Evolutionary conservation across 2,888 invertebrate genomes (phyloP), one percentile per base, ranked within the genome.

Genomic region (Acronicta psi): DNA sequence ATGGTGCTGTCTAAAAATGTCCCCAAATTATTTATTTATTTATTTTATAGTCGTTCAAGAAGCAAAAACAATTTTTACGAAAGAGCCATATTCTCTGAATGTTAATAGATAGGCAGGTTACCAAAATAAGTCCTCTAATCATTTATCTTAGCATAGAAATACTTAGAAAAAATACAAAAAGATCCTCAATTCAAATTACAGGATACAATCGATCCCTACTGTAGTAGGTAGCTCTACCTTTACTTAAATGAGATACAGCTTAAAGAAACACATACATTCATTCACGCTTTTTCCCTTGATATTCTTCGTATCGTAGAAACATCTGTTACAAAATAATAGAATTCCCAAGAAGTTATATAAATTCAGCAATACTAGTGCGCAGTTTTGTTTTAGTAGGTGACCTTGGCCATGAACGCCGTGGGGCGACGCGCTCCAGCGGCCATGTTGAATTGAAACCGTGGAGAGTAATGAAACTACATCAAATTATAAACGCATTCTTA

Each of bases 361-460:
- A 76, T 74, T 80, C 75, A 74, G 69, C 68, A 77, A 83, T 76
- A 78, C 73, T 74, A 85, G 75, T 87, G 88, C 91, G 89, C 86
- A 90, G 88, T 91, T 91, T 86, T 86, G 87, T 91, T 90, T 90
- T 87, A 88, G 86, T 83, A 66, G 81, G 77, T 89, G 93, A 92
- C 93, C 93, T 93, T 94, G 93, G 84, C 93, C 92, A 85, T 93
- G 93, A 92, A 93, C 89, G 91, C 79, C 79, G 79, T 85, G 89
- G 88, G 87, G 88, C 88, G 92, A 86, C 89, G 85, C 90, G 91
- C 92, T 88, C 83, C 85, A 86, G 85, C 87, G 85, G 86, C 91
- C 91, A 90, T 89, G 87, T 87, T 89, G 87, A 84, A 89, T 87
- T 84, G 77, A 80, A 84, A 87, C 84, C 82, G 84, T 81, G 82